phyloP scores from a whole-genome alignment of 2,113 vertebrate species.

The Psittacara wagleri region DNA sequence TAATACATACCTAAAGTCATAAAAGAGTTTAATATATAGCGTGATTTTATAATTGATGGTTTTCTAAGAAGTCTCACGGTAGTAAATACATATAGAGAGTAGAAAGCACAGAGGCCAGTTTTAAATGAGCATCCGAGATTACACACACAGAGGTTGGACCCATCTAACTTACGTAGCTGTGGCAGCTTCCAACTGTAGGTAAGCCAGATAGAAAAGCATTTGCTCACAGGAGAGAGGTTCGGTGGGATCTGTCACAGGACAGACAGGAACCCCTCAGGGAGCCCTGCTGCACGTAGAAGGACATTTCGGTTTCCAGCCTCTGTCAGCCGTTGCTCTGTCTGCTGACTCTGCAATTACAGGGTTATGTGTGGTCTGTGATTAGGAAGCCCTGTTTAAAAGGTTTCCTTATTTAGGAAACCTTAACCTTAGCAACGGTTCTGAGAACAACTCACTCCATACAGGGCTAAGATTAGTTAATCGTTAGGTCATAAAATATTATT shows the following conservation, averaged over 20 bases:
- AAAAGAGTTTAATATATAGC: background rate
- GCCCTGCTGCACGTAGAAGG: background rate
- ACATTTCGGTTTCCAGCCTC: background rate
- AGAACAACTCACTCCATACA: background rate
- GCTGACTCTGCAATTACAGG: background rate
- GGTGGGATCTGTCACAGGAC: background rate
- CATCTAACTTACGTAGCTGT: background rate
- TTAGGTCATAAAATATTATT: background rate
- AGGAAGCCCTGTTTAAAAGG: background rate
- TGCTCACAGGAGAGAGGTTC: background rate
- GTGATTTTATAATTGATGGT: background rate
- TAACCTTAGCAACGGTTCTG: background rate
- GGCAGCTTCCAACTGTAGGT: background rate
- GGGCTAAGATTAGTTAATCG: background rate
- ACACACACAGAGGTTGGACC: background rate
- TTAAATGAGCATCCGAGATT: background rate
- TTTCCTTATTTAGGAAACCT: background rate
- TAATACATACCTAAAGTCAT: background rate
- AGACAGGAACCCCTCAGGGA: background rate
- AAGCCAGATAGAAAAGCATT: background rate
- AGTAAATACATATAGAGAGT: background rate
- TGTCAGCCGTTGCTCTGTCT: background rate
- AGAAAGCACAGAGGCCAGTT: background rate
- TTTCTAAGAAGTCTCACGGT: background rate
- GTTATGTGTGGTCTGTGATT: background rate